phyloP scores from a whole-genome alignment of 2,888 invertebrate species.

The Drosophila sordidula region DNA sequence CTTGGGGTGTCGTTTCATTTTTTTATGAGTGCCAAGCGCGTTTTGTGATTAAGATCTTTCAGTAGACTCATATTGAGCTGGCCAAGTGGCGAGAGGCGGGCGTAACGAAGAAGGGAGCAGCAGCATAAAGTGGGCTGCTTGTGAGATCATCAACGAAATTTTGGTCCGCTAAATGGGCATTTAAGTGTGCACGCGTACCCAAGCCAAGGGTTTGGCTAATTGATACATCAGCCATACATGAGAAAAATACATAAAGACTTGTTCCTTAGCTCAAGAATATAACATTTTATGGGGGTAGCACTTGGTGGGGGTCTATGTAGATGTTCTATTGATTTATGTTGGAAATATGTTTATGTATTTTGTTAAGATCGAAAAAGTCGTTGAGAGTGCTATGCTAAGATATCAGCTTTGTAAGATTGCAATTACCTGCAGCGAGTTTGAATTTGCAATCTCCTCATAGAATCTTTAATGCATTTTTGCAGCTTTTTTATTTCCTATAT shows the following conservation, averaged over 20 bases:
- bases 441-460: background rate
- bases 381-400: background rate
- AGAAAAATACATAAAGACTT: conserved; percentile 39
- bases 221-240: conserved; percentile 53
- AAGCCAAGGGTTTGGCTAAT: conserved; percentile 62
- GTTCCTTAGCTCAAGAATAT: background rate
- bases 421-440: background rate
- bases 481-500: background rate
- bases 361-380: background rate
- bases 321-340: conserved; percentile 12
- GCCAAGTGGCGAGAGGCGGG: conserved; percentile 40
- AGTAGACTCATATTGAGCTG: conserved; percentile 38
- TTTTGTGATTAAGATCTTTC: conserved; percentile 72
- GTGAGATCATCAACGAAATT: conserved; percentile 68
- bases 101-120: conserved; percentile 40
- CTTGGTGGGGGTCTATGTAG: conserved; percentile 15
- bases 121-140: conserved; percentile 64
- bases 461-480: background rate
- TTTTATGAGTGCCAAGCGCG: conserved; percentile 34
- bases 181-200: conserved; percentile 16
- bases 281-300: conserved; percentile 22
- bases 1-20: conserved; percentile 38
- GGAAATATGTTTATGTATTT: background rate
- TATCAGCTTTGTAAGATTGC: no score
- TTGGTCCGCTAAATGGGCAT: conserved; percentile 29